These are phyloP conservation scores for Pyralis farinalis DNA, from an alignment of 2,888 invertebrate species.

Conservation along the genomic window DNA sequence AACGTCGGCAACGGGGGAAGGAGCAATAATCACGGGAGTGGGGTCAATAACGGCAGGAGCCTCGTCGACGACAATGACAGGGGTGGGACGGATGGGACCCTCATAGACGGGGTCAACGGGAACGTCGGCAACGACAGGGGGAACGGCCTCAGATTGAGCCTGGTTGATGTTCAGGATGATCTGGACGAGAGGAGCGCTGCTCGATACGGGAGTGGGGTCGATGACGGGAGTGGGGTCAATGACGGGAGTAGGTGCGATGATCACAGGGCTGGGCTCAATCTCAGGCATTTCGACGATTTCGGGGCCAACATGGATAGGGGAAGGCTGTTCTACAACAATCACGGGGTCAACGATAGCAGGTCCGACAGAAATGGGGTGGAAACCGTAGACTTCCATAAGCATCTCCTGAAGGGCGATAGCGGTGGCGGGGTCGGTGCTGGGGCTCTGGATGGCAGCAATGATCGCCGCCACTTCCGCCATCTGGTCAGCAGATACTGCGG, in stretches of 20 bases:
- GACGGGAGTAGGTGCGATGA: conserved; percentile 1
- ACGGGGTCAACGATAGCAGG: conserved; percentile 10
- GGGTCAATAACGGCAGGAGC: conserved; percentile 3
- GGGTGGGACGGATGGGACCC: conserved; percentile 11
- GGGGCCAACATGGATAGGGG: conserved; percentile 8
- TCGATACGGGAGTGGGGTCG: conserved; percentile 14
- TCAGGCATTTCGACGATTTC: conserved; percentile 2
- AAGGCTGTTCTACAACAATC: not conserved
- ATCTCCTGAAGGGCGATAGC: conserved; percentile 36
- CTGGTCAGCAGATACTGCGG: conserved; percentile 19
- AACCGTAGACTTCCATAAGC: conserved; percentile 21
- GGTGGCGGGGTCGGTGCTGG: conserved; percentile 49
- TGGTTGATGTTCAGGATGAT: conserved; percentile 39
- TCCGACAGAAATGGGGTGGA: conserved; percentile 5
- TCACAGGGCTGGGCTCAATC: not conserved
- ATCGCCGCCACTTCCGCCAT: conserved; percentile 36
- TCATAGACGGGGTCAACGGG: conserved; percentile 14
- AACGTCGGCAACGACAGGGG: conserved; percentile 12
- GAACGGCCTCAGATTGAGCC: conserved; percentile 19
- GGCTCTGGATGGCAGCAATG: conserved; percentile 49
- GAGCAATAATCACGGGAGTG: conserved; percentile 2
- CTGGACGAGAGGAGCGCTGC: conserved; percentile 31
- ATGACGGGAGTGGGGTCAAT: conserved; percentile 12
- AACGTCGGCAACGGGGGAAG: conserved; percentile 1
- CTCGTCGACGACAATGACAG: conserved; percentile 4